These are phyloP conservation scores for Dynastes tityus DNA, from an alignment of 2,888 invertebrate species.

Conservation along the genomic window DNA sequence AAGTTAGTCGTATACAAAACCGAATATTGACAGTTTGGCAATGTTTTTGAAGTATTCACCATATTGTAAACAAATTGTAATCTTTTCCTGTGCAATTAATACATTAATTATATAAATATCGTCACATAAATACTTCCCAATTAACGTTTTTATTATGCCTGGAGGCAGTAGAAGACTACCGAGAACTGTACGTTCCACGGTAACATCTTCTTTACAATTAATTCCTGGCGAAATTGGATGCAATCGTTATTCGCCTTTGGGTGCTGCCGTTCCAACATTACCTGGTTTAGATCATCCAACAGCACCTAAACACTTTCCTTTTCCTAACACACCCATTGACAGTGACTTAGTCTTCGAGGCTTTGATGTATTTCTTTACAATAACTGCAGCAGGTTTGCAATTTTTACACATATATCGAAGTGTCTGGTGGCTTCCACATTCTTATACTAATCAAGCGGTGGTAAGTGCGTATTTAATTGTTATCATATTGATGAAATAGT, in stretches of 20 bases:
- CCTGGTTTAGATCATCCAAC: constrained; percentile 70
- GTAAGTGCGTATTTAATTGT: constrained; percentile 72
- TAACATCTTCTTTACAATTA: constrained; percentile 60
- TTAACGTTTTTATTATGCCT: constrained; percentile 55
- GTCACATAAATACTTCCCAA: not conserved
- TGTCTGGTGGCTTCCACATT: constrained; percentile 97
- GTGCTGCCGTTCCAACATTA: constrained; percentile 62
- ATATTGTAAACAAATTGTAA: constrained; percentile 26
- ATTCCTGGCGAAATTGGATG: constrained; percentile 61
- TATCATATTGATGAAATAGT: constrained; percentile 21
- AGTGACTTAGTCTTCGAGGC: constrained; percentile 89
- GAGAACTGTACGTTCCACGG: constrained; percentile 59
- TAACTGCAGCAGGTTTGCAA: constrained; percentile 88
- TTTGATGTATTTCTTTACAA: constrained; percentile 86
- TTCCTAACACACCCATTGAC: constrained; percentile 84
- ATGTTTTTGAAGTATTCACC: constrained; percentile 21
- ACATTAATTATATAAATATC: not conserved
- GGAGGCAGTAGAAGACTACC: constrained; percentile 61
- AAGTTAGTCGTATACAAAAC: not conserved
- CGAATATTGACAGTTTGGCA: constrained; percentile 4
- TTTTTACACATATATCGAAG: constrained; percentile 96
- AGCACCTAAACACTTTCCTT: constrained; percentile 86
- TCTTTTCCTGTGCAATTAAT: not conserved
- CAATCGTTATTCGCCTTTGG: constrained; percentile 63
- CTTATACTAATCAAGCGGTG: constrained; percentile 89